Evolutionary conservation across 2,888 invertebrate species (phyloP), one percentile per base, ranked within the genome.

Genomic region (Xanthostigma xanthostigma): DNA sequence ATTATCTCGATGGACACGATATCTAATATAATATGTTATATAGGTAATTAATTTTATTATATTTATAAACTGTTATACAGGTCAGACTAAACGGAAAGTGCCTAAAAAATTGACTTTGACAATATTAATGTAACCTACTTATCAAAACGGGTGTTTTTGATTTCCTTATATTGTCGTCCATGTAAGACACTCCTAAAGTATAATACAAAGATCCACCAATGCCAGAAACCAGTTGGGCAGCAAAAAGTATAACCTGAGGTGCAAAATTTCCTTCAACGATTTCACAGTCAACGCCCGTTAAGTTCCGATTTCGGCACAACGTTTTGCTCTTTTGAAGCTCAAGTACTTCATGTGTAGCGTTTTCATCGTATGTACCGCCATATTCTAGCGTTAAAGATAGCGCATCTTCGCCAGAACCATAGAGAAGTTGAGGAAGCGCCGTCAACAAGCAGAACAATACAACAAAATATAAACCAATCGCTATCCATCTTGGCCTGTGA

Each of bases 131-230:
- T 27, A 27, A 69, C 73, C 72, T 63, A 78, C 82, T 81, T 51
- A 83, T 70, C 39, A 82, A 64, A 2, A 77, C 76, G n/a, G 83
- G 81, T 1, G 82, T 81, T 59, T 80, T 81, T 4, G 81, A 79
- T 59, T 79, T 79, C 57, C 80, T 78, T n/a, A 81, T 78, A 58
- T 83, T 84, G 58, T 84, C 84, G 59, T 84, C 84, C 79, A 84
- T 79, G 59, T 84, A 84, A 2, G 82, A 74, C 0, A 81, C 75
- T 3, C 83, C 83, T 11, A 84, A 67, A 0, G 80, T 79, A 57
- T 78, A 80, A 59, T 79, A 82, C 1, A 83, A 64, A 1, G 79
- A 77, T 36, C 79, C 80, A 17, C 83, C 83, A 40, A 83, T 74
- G 2, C 83, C 83, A 2, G 81, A 79, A 41, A 84, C 75, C 49